Evolutionary conservation across 2,797 vertebrate species (phyloP).

Genomic region (Acridotheres tristis): DNA sequence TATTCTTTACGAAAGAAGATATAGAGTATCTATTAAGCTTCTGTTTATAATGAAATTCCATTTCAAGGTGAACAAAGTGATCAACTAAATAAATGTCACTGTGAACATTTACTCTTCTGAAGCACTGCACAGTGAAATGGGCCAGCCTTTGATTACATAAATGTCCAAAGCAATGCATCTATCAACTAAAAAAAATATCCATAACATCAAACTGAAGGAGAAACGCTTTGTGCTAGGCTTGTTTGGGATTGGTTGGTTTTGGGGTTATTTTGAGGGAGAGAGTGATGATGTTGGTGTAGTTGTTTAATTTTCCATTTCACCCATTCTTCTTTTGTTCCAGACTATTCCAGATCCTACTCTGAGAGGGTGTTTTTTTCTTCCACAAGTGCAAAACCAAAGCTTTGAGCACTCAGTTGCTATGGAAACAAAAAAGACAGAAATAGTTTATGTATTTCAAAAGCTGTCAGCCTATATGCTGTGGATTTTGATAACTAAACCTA

Average conservation of each 20-base stretch:
- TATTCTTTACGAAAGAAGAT: background rate
- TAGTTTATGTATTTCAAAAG: slow-evolving; percentile 82
- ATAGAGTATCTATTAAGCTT: background rate
- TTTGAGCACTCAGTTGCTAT: slow-evolving; percentile 80
- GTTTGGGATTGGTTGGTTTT: background rate
- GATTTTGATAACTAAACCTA: slow-evolving; percentile 81
- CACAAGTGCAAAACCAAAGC: slow-evolving; percentile 73
- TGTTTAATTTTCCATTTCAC: slow-evolving; percentile 59
- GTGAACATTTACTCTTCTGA: background rate
- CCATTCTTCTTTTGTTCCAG: slow-evolving; percentile 75
- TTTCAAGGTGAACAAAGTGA: background rate
- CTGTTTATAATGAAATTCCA: background rate
- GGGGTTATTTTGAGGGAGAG: background rate
- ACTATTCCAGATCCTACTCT: slow-evolving; percentile 68
- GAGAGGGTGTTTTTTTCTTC: background rate
- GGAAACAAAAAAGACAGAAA: slow-evolving; percentile 79
- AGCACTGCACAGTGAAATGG: background rate
- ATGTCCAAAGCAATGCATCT: background rate
- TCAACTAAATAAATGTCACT: background rate
- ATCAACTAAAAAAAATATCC: background rate
- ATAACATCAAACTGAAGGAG: background rate
- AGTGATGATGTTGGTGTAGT: background rate
- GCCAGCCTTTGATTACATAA: slow-evolving; percentile 1
- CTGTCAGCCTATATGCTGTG: slow-evolving; percentile 77
- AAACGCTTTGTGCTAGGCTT: background rate